Percentiles rank a stretch among this genome's conserved stretches.
Conservation (phyloP, 2,888 invertebrate species). For the Dolichomitus sp. region DNA sequence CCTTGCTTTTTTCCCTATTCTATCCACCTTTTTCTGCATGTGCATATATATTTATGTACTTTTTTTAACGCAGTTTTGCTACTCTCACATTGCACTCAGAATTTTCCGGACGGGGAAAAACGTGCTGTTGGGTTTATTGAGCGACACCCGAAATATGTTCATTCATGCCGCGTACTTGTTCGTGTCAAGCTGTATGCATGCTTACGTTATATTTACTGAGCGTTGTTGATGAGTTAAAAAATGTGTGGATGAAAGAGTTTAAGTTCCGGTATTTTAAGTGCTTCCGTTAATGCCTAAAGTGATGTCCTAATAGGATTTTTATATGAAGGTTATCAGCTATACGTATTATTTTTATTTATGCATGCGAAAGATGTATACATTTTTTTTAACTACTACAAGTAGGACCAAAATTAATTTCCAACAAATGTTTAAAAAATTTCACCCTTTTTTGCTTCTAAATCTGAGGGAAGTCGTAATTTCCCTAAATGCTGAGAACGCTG, state of each 20-base stretch:
- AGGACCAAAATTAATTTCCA: too few species aligned
- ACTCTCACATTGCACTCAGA: not conserved
- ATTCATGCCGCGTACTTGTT: not conserved
- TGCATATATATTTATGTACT: not conserved
- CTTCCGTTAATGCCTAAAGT: not conserved
- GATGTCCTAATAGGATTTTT: too few species aligned
- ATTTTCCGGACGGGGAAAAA: not conserved
- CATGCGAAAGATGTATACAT: too few species aligned
- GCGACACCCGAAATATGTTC: constrained; percentile 18
- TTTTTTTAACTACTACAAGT: too few species aligned
- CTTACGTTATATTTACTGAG: not conserved
- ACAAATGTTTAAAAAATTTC: too few species aligned
- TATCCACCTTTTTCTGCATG: not conserved
- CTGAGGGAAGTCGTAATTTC: too few species aligned
- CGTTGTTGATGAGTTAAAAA: not conserved
- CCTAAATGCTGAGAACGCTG: too few species aligned
- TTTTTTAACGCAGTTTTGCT: not conserved
- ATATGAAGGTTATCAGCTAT: too few species aligned
- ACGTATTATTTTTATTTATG: too few species aligned
- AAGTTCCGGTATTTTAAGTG: not conserved
- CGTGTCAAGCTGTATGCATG: not conserved
- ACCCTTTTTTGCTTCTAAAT: too few species aligned
- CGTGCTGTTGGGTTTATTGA: not conserved
- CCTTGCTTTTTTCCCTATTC: not conserved
- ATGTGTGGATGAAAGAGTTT: not conserved